phyloP scores from a whole-genome alignment of 2,797 vertebrate species.

The Hirundo rustica region DNA sequence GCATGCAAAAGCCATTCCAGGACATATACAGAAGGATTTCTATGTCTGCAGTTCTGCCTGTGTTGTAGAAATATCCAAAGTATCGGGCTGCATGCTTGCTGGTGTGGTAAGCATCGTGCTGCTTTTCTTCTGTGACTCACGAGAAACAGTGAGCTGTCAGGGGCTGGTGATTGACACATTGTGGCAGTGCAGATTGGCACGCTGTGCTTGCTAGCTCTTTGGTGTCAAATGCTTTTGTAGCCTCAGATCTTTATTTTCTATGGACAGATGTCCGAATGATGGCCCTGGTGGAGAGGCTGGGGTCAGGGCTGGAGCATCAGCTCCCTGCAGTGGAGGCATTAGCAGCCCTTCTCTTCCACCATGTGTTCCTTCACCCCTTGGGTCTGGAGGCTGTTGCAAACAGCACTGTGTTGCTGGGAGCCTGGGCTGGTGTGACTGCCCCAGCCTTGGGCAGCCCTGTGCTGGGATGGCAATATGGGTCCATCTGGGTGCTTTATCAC shows the following conservation, averaged over 20 bases:
- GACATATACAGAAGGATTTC: not conserved
- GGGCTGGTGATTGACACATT: not conserved
- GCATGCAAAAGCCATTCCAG: not conserved
- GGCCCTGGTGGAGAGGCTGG: not conserved
- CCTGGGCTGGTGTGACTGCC: fast-evolving
- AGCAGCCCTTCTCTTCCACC: not conserved
- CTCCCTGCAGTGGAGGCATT: not conserved
- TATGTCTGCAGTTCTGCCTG: not conserved
- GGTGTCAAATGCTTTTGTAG: not conserved
- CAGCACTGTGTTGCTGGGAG: not conserved
- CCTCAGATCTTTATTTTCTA: not conserved
- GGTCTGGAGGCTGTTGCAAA: not conserved
- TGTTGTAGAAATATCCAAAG: not conserved
- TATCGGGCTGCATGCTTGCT: fast-evolving
- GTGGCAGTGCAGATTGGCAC: not conserved
- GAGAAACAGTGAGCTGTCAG: not conserved
- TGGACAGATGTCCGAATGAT: not conserved
- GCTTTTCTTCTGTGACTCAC: not conserved
- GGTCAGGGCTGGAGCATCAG: not conserved
- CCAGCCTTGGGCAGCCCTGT: not conserved
- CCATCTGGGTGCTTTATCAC: not conserved
- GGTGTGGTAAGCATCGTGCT: fast-evolving
- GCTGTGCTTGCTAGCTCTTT: not conserved
- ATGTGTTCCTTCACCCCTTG: not conserved
- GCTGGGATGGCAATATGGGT: fast-evolving